Conservation (phyloP, 2,113 vertebrate species). For the Sinosuthora webbiana region DNA sequence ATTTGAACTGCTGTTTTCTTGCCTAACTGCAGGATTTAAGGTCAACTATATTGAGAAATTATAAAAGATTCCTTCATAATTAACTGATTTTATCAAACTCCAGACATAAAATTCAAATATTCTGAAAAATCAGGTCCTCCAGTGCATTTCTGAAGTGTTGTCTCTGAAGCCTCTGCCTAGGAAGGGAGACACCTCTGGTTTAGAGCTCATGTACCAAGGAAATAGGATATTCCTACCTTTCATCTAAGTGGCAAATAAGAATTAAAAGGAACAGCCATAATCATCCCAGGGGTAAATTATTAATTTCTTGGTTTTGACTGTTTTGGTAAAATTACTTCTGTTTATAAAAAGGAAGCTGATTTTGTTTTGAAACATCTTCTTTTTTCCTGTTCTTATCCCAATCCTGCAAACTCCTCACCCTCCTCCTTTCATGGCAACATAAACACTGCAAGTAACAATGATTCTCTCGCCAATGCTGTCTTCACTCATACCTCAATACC, state of each 20-base stretch:
- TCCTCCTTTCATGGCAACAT: not conserved
- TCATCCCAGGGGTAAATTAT: not conserved
- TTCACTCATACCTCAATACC: not conserved
- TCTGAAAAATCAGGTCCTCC: not conserved
- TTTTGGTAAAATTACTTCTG: not conserved
- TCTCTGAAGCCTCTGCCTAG: not conserved
- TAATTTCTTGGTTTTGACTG: not conserved
- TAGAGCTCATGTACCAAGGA: not conserved
- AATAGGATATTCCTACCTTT: not conserved
- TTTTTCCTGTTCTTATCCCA: not conserved
- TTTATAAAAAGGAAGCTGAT: not conserved
- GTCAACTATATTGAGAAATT: not conserved
- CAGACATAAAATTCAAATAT: not conserved
- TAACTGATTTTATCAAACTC: conserved; percentile 8
- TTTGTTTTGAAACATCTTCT: not conserved
- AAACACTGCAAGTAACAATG: not conserved
- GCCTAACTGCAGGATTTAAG: not conserved
- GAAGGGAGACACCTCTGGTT: not conserved
- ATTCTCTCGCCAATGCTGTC: not conserved
- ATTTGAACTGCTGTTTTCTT: not conserved
- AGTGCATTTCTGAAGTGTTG: not conserved
- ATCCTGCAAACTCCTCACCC: not conserved
- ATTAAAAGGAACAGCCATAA: not conserved
- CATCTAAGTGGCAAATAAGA: not conserved
- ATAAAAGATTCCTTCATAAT: conserved; percentile 18